Percentiles rank a stretch among this genome's conserved stretches.
Evolutionary conservation across 92 coral and sea anemone genomes (phyloP).

Genomic region (Diadumene lineata): DNA sequence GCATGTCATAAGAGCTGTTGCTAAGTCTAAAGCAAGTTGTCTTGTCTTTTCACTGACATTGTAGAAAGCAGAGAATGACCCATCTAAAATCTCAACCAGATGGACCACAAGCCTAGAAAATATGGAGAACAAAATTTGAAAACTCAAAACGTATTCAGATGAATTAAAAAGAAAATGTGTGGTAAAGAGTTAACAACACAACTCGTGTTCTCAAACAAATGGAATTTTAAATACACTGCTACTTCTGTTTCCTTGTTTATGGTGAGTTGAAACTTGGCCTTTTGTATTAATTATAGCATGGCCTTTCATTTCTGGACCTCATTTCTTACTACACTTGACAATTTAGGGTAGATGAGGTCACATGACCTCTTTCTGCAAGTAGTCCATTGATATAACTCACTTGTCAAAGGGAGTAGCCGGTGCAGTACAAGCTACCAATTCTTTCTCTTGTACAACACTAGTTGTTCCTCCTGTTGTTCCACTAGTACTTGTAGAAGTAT

Average conservation of each 20-base stretch:
- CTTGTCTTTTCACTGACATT: constrained; percentile 61
- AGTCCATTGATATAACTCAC: constrained; percentile 40
- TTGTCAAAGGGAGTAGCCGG: constrained; percentile 84
- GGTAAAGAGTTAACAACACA: no score
- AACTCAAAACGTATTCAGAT: no score
- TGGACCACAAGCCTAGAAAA: constrained; percentile 79
- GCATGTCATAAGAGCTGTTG: constrained; percentile 87
- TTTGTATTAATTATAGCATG: no score
- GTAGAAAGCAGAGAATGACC: constrained; percentile 82
- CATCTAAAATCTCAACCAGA: constrained; percentile 84
- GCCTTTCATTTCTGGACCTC: no score
- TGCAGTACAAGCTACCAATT: constrained; percentile 63
- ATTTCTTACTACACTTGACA: no score
- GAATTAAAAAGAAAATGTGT: no score
- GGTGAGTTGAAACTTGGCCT: no score
- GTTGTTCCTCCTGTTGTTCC: constrained; percentile 48
- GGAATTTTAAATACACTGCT: no score
- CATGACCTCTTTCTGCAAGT: neutral
- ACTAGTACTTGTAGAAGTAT: constrained; percentile 73
- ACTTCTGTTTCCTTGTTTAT: no score
- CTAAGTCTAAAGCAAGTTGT: constrained; percentile 73
- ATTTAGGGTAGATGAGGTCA: no score
- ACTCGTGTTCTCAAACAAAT: no score
- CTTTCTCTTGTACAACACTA: constrained; percentile 69
- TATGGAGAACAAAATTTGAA: neutral